phyloP scores from a whole-genome alignment of 2,113 vertebrate genomes.

The Isurus oxyrinchus region DNA sequence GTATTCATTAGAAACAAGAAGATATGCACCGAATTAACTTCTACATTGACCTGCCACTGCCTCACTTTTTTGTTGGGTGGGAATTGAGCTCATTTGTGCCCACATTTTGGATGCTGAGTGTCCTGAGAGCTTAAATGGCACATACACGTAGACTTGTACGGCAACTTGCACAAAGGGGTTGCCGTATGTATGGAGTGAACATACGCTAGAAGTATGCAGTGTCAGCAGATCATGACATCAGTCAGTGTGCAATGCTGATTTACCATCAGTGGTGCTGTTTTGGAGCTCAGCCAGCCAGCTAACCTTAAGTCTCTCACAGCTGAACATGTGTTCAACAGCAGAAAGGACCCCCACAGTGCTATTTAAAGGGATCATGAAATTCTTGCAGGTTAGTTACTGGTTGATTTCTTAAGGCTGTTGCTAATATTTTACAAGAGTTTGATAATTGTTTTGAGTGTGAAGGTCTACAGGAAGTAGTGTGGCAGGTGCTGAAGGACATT shows the following conservation, averaged over 20 bases:
- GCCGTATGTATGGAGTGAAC: too few species aligned
- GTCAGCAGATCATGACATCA: background rate
- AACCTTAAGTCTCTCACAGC: background rate
- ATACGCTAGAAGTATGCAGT: background rate
- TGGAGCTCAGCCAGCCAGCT: background rate
- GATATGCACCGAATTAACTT: background rate
- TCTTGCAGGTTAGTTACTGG: background rate
- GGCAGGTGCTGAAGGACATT: background rate
- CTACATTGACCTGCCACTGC: background rate
- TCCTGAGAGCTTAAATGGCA: background rate
- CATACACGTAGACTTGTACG: background rate
- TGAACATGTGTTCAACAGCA: background rate
- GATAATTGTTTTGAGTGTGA: too few species aligned
- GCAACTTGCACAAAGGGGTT: background rate
- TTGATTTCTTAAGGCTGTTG: background rate
- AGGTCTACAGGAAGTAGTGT: background rate
- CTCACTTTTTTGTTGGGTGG: too few species aligned
- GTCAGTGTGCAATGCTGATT: background rate
- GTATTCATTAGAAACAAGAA: background rate
- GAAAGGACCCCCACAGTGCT: background rate
- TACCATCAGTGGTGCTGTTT: background rate
- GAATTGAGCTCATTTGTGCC: background rate
- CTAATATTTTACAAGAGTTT: background rate
- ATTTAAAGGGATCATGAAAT: background rate
- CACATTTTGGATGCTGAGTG: too few species aligned